Percentiles rank a stretch among this genome's conserved stretches.
phyloP scores from a whole-genome alignment of 2,113 vertebrate genomes.

The Corythaeola cristata region DNA sequence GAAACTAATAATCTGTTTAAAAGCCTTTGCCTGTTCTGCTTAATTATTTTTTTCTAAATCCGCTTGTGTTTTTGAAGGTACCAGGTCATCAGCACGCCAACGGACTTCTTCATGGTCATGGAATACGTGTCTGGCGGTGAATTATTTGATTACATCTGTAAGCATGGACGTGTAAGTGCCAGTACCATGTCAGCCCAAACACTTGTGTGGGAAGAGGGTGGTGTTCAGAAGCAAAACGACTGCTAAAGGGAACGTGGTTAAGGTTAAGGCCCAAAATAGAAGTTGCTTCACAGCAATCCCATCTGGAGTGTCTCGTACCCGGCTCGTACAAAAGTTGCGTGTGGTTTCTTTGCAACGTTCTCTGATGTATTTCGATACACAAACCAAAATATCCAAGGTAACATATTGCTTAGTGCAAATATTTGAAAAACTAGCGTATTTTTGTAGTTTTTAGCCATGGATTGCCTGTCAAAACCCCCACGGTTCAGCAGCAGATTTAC shows the following conservation, averaged over 20 bases:
- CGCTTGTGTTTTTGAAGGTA: constrained; percentile 79
- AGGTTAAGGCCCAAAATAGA: constrained; percentile 59
- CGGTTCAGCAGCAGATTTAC: neutral
- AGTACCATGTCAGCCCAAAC: neutral
- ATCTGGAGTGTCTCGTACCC: neutral
- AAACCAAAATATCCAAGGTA: neutral
- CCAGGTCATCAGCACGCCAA: constrained; percentile 98
- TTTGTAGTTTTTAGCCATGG: neutral
- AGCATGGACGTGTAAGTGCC: constrained; percentile 92
- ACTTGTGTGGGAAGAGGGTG: neutral
- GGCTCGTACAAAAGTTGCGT: neutral
- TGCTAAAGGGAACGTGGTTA: neutral
- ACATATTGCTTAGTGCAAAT: neutral
- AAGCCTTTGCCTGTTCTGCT: neutral
- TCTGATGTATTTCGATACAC: neutral
- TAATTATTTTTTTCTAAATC: neutral
- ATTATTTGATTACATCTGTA: constrained; percentile 99
- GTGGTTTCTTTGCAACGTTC: neutral
- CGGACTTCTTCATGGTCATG: constrained; percentile 99
- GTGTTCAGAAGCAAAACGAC: neutral
- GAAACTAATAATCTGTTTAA: neutral
- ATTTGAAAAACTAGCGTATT: neutral
- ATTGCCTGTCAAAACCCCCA: neutral
- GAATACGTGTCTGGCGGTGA: constrained; percentile 97
- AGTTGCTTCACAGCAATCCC: constrained; percentile 31